These are phyloP conservation scores for Dyspetes luteomarginatus DNA, from an alignment of 2,888 invertebrate species.

Conservation along the genomic window DNA sequence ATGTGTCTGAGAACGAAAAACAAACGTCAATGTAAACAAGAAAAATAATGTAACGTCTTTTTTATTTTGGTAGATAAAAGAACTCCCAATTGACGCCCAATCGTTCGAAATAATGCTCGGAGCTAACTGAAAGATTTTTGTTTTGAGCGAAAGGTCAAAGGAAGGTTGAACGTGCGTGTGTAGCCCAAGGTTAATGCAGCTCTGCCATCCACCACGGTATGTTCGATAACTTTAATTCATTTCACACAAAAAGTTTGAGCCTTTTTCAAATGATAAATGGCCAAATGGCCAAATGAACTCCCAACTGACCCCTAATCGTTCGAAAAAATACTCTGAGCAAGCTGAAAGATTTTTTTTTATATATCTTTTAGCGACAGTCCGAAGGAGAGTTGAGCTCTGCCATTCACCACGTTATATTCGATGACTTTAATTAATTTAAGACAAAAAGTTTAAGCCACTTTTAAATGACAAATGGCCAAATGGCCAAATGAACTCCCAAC, in stretches of 20 bases:
- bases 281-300: too few relatives aligned
- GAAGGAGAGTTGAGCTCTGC: conserved; percentile 31
- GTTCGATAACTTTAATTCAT: too few relatives aligned
- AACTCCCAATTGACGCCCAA: conserved; percentile 16
- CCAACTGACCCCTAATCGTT: conserved; percentile 29
- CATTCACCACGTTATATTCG: too few relatives aligned
- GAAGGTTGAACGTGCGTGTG: conserved; percentile 17
- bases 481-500: too few relatives aligned
- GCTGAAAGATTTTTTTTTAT: conserved; percentile 58
- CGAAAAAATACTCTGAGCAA: conserved; percentile 52
- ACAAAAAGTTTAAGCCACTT: too few relatives aligned
- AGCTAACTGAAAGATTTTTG: conserved; percentile 55
- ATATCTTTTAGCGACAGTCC: conserved; percentile 49
- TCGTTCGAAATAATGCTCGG: conserved; percentile 49
- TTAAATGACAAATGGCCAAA: too few relatives aligned
- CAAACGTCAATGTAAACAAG: too few relatives aligned
- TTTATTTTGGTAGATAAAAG: conserved; percentile 5
- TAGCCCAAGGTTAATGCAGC: conserved; percentile 59
- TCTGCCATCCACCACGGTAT: conserved; percentile 59
- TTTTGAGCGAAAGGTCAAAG: conserved; percentile 59
- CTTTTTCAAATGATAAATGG: too few relatives aligned
- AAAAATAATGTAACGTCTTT: conserved; percentile 2
- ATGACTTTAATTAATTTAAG: too few relatives aligned
- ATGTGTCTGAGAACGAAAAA: too few relatives aligned
- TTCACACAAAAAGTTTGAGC: too few relatives aligned